Percentiles rank a stretch among this genome's conserved stretches.
Conservation (phyloP, 2,113 vertebrate species). For the Neolamprologus cancellatus region DNA sequence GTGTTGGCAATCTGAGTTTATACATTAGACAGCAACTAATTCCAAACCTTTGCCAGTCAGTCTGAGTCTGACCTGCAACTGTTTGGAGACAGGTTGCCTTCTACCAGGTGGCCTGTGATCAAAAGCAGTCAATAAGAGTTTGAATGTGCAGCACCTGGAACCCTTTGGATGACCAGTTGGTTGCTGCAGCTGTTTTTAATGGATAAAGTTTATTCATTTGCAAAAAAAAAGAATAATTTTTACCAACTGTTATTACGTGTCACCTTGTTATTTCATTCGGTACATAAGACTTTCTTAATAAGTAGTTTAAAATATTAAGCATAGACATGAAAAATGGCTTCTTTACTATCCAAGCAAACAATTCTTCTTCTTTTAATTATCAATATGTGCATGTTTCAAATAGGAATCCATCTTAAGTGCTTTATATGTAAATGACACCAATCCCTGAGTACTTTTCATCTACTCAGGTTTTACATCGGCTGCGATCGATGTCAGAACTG, state of each 20-base stretch:
- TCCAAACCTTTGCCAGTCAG: neutral
- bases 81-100: neutral
- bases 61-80: neutral
- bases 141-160: neutral
- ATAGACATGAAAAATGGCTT: neutral
- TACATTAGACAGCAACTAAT: neutral
- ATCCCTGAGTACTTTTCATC: neutral
- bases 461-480: conserved; percentile 92
- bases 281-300: neutral
- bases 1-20: neutral
- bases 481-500: conserved; percentile 99
- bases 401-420: neutral
- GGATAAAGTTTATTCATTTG: neutral
- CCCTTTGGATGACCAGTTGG: neutral
- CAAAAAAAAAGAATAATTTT: neutral
- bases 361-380: neutral
- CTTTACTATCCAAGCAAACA: neutral
- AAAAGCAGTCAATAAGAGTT: neutral
- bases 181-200: neutral
- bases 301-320: neutral
- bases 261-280: neutral
- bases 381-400: neutral
- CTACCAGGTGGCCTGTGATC: neutral
- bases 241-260: neutral
- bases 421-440: neutral